These are phyloP conservation scores for Lucifuga dentata DNA, from an alignment of 2,113 vertebrate species.

Conservation along the genomic window DNA sequence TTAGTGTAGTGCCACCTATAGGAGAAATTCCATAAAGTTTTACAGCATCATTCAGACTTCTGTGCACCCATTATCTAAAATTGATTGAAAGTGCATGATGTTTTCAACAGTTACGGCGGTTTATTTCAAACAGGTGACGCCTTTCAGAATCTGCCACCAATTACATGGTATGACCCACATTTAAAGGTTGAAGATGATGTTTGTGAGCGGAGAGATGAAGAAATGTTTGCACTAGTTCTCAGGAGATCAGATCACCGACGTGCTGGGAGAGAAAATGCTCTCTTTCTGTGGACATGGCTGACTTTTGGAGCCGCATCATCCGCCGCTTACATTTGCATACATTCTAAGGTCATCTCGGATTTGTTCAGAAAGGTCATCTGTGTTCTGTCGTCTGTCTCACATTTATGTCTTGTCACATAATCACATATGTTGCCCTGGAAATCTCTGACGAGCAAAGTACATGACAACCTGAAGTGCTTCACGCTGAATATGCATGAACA, in stretches of 20 bases:
- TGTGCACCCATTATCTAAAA: too few species aligned
- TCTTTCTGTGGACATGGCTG: neutral
- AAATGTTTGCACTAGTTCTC: too few species aligned
- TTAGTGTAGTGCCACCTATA: too few species aligned
- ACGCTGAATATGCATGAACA: slow-evolving; percentile 63
- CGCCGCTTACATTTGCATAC: slow-evolving; percentile 39
- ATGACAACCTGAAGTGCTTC: slow-evolving; percentile 11
- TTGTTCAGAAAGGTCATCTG: slow-evolving; percentile 51
- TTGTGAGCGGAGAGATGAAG: too few species aligned
- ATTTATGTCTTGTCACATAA: slow-evolving; percentile 49
- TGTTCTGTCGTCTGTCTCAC: slow-evolving; percentile 31
- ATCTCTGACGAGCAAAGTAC: slow-evolving; percentile 21
- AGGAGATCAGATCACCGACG: neutral
- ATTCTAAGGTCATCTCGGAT: slow-evolving; percentile 48
- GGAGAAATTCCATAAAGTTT: too few species aligned
- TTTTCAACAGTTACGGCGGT: too few species aligned
- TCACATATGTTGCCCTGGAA: slow-evolving; percentile 28
- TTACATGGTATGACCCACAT: too few species aligned
- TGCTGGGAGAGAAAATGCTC: neutral
- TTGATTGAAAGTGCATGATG: too few species aligned
- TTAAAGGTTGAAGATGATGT: too few species aligned
- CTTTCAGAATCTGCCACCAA: too few species aligned
- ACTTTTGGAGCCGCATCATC: slow-evolving; percentile 39
- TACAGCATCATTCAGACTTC: too few species aligned
- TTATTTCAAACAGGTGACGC: too few species aligned